Percentiles rank a stretch among this genome's conserved stretches.
Evolutionary conservation across 2,113 vertebrate genomes (phyloP).

Genomic region (Orcinus orca): DNA sequence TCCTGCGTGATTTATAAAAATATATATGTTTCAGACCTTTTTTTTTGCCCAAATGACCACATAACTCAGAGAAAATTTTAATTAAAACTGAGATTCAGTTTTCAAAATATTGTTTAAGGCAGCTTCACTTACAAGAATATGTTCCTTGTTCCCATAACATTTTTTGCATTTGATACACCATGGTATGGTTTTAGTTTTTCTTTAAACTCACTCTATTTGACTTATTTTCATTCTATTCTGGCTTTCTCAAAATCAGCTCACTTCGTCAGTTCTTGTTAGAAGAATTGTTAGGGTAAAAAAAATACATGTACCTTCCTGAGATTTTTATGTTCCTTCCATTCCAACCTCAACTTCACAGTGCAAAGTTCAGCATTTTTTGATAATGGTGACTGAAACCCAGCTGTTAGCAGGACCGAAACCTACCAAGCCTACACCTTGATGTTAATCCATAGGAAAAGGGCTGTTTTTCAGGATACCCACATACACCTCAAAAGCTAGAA

Average conservation of each 20-base stretch:
- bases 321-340: not conserved
- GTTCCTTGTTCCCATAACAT: not conserved
- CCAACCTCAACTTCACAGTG: not conserved
- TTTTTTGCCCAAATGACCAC: not conserved
- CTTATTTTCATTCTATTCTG: conserved; percentile 17
- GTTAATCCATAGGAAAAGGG: not conserved
- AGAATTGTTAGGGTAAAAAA: not conserved
- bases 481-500: not conserved
- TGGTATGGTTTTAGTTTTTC: not conserved
- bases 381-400: not conserved
- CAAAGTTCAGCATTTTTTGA: not conserved
- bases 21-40: conserved; percentile 2
- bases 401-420: not conserved
- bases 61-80: not conserved
- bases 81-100: conserved; percentile 12
- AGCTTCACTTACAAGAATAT: not conserved
- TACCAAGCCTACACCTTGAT: not conserved
- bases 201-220: conserved; percentile 35
- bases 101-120: not conserved
- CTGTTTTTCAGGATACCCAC: not conserved
- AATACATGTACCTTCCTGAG: not conserved
- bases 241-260: not conserved
- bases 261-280: conserved; percentile 4
- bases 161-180: not conserved
- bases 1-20: not conserved